Evolutionary conservation across 2,888 invertebrate genomes (phyloP).

Genomic region (Teinopalpus imperialis): DNA sequence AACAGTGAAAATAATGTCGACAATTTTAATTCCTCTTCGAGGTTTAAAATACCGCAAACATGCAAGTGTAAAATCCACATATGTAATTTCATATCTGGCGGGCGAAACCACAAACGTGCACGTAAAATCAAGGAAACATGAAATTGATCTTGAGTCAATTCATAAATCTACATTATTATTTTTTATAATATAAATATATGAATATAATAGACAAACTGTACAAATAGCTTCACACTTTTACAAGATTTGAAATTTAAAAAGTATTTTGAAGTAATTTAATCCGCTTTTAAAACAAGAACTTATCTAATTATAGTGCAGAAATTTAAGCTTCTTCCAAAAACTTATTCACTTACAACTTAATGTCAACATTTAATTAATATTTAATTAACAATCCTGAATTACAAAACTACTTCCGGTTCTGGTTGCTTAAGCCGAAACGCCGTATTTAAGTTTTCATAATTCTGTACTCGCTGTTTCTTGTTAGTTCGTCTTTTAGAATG

Average conservation of each 20-base stretch:
- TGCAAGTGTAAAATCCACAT: not conserved
- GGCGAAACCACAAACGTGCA: not conserved
- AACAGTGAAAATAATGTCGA: slow-evolving; percentile 8
- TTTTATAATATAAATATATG: no score
- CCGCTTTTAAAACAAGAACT: slow-evolving; percentile 20
- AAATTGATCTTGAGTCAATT: not conserved
- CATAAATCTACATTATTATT: not conserved
- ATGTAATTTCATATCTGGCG: slow-evolving; percentile 8
- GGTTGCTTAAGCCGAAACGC: slow-evolving; percentile 4
- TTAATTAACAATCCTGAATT: slow-evolving; percentile 29
- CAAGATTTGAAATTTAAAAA: slow-evolving; percentile 1
- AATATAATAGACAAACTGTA: no score
- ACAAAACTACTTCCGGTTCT: slow-evolving; percentile 1
- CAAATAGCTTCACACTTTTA: no score
- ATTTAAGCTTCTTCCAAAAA: slow-evolving; percentile 30
- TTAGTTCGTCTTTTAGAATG: not conserved
- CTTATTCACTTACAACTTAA: slow-evolving; percentile 32
- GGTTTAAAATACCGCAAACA: slow-evolving; percentile 12
- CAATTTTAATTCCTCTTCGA: slow-evolving; percentile 13
- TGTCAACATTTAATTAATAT: slow-evolving; percentile 37
- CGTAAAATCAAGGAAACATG: slow-evolving; percentile 1
- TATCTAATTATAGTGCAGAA: slow-evolving; percentile 26
- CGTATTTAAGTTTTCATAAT: slow-evolving; percentile 3
- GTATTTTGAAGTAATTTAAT: slow-evolving; percentile 26
- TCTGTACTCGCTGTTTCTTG: not conserved